Conservation (phyloP, 2,888 invertebrate species). For the Harpagoxenus sublaevis region DNA sequence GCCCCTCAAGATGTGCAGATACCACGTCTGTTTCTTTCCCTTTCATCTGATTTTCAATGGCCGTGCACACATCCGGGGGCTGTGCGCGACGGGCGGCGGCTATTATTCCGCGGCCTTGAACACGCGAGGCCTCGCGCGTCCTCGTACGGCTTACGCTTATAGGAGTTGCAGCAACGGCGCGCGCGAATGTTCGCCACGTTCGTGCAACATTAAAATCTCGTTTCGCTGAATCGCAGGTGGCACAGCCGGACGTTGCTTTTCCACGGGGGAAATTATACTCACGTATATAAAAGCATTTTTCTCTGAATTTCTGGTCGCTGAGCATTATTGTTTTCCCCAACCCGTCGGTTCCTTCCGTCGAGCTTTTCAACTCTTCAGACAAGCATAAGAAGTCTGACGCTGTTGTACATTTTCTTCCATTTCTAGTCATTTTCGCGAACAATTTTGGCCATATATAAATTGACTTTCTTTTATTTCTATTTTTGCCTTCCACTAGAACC, state of each 20-base stretch:
- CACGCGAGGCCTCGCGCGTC: conserved; percentile 35
- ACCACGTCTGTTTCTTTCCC: conserved; percentile 47
- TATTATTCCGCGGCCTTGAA: conserved; percentile 54
- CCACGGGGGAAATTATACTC: conserved; percentile 46
- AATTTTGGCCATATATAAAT: neutral
- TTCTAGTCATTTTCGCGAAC: conserved; percentile 2
- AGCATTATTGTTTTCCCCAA: conserved; percentile 50
- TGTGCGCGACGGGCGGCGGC: conserved; percentile 14
- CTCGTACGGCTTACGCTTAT: conserved; percentile 16
- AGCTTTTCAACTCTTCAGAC: conserved; percentile 19
- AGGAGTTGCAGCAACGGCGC: neutral
- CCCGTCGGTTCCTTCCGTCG: conserved; percentile 32
- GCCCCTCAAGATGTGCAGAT: conserved; percentile 47
- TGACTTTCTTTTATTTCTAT: neutral
- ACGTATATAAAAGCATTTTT: conserved; percentile 50
- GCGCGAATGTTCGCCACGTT: conserved; percentile 32
- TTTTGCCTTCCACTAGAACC: neutral
- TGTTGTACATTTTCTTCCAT: conserved; percentile 2
- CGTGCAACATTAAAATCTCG: conserved; percentile 58
- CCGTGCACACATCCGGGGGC: conserved; percentile 51
- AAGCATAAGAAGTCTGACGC: conserved; percentile 38
- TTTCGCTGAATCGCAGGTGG: conserved; percentile 54
- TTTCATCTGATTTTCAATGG: conserved; percentile 56
- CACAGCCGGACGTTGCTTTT: conserved; percentile 38
- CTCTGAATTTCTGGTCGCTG: conserved; percentile 44